Evolutionary conservation across 2,888 invertebrate species (phyloP).

Genomic region (Galeruca laticollis): DNA sequence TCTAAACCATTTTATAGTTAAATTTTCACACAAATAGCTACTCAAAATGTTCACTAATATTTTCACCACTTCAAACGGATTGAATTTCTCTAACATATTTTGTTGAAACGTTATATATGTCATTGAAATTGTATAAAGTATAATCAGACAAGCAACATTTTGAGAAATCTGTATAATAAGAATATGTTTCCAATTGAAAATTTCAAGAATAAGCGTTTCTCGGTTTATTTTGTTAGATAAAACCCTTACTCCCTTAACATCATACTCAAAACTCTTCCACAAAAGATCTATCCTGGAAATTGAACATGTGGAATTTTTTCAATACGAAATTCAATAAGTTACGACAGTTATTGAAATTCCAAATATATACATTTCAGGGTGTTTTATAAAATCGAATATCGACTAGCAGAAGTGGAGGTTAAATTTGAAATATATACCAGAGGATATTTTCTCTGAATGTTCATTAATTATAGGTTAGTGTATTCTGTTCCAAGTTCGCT

Average conservation of each 20-base stretch:
- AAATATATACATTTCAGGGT: not conserved
- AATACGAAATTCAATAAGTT: not conserved
- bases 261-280: not conserved
- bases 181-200: not conserved
- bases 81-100: too few species aligned
- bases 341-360: not conserved
- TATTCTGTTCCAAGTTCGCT: too few species aligned
- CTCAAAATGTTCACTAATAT: too few species aligned
- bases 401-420: not conserved
- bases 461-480: too few species aligned
- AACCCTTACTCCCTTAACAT: not conserved
- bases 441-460: not conserved
- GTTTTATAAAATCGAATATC: not conserved
- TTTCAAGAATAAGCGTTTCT: not conserved
- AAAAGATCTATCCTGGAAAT: not conserved
- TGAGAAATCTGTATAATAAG: not conserved
- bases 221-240: not conserved
- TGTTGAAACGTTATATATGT: too few species aligned
- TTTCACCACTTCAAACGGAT: too few species aligned
- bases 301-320: not conserved
- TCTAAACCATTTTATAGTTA: too few species aligned
- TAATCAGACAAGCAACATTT: not conserved
- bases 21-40: too few species aligned
- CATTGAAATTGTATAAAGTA: not conserved
- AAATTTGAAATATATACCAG: not conserved